These are phyloP conservation scores for Plotosus lineatus DNA, from an alignment of 2,113 vertebrate species.

Conservation along the genomic window DNA sequence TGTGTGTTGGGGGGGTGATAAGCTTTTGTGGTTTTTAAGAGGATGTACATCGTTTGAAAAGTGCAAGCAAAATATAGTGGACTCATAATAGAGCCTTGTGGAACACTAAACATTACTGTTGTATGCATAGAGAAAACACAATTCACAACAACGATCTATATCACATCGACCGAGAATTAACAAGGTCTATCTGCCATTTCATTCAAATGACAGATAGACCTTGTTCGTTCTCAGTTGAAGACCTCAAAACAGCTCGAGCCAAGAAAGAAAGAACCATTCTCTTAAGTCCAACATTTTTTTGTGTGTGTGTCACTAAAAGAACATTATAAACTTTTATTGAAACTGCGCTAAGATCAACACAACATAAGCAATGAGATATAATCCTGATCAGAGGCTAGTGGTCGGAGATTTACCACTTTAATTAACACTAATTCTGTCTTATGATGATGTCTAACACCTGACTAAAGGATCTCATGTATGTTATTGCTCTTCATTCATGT, in stretches of 20 bases:
- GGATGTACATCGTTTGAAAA: neutral
- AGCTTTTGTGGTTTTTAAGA: neutral
- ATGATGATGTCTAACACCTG: neutral
- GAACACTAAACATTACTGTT: no score
- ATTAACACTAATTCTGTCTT: neutral
- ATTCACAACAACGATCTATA: neutral
- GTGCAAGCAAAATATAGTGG: neutral
- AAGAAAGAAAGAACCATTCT: neutral
- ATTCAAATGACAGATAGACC: no score
- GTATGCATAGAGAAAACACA: no score
- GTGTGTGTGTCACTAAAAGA: neutral
- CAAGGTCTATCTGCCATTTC: no score
- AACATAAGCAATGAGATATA: neutral
- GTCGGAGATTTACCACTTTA: neutral
- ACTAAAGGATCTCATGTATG: neutral
- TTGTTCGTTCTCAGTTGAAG: no score
- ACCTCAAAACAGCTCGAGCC: neutral
- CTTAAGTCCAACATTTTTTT: neutral
- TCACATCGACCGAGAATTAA: no score
- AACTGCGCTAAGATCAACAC: neutral
- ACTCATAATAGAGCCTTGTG: no score
- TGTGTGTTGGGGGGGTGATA: no score
- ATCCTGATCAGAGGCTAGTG: neutral
- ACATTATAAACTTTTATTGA: neutral
- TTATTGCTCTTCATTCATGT: neutral